Evolutionary conservation across 1,140 invertebrate species (phyloP), one percentile per base, ranked within the genome.

Genomic region (Thaumatotibia leucotreta): DNA sequence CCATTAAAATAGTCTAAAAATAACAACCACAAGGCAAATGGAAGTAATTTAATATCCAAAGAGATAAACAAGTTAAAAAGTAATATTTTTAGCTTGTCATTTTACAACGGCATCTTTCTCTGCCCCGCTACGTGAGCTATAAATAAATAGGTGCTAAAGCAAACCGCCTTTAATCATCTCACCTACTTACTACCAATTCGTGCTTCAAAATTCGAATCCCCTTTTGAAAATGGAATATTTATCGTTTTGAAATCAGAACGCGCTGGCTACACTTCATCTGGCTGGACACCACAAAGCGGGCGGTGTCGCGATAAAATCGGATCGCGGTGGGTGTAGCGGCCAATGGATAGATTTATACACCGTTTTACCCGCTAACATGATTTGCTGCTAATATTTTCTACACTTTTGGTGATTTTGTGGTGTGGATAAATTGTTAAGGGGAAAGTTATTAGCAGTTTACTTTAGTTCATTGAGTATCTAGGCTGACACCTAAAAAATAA

Each of bases 331-430:
- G 77, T 80, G 83, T 77, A 85, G 72, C 74, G 69, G 73, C 65
- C 72, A 76, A 79, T 82, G 39, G 17, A 45, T 27, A 58, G 52
- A 58, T 58, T 58, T 58, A 58, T 79, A 72, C 76, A 75, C 75
- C 69, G 64, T 73, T 80, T 80, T 75, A 75, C 76, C 82, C 75
- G 74, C 78, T 84, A 76, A 82, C 80, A 76, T 81, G 78, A 82
- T 84, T 84, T 79, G 79, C 82, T 81, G 81, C 52, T 58, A 58
- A 58, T 31, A 58, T 58, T 58, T 58, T 84, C 61, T 31, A 49
- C 63, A 61, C 61, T 62, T 63, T 32, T 27, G 33, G 22, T 67
- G 66, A 61, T 29, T 2, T 29, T 29, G n/a, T n/a, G n/a, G n/a
- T n/a, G n/a, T n/a, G n/a, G n/a, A n/a, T n/a, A n/a, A n/a, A n/a